Evolutionary conservation across 37 sponge, comb jelly and placozoan genomes (phyloP).

Genomic region (Halisarca cf. caerulea): DNA sequence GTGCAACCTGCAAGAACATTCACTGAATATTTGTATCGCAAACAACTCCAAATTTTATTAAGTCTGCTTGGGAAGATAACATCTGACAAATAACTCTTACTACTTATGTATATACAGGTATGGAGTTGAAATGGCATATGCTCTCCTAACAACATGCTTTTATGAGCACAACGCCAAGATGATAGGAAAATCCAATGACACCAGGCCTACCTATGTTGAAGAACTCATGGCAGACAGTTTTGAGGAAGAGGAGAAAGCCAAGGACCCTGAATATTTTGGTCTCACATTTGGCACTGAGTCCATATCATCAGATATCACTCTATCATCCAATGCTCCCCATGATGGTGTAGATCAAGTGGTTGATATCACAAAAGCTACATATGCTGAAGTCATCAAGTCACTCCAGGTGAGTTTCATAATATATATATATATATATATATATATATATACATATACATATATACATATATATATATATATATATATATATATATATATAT

Average conservation of each 20-base stretch:
- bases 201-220: background rate
- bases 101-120: background rate
- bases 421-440: no score
- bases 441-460: no score
- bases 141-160: slow-evolving; percentile 23
- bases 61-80: background rate
- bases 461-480: no score
- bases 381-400: slow-evolving; percentile 4
- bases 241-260: background rate
- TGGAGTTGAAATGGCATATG: slow-evolving; percentile 50
- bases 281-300: background rate
- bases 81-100: background rate
- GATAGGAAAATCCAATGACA: background rate
- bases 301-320: background rate
- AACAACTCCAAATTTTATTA: background rate
- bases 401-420: no score
- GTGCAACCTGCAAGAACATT: no score
- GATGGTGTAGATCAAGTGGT: no score
- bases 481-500: no score
- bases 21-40: background rate
- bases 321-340: background rate
- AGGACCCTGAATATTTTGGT: background rate
- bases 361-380: background rate
- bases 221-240: background rate
- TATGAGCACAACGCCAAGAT: slow-evolving; percentile 34